Evolutionary conservation across 2,113 vertebrate species (phyloP), one percentile per base, ranked within the genome.

Genomic region (Eubucco bourcierii): DNA sequence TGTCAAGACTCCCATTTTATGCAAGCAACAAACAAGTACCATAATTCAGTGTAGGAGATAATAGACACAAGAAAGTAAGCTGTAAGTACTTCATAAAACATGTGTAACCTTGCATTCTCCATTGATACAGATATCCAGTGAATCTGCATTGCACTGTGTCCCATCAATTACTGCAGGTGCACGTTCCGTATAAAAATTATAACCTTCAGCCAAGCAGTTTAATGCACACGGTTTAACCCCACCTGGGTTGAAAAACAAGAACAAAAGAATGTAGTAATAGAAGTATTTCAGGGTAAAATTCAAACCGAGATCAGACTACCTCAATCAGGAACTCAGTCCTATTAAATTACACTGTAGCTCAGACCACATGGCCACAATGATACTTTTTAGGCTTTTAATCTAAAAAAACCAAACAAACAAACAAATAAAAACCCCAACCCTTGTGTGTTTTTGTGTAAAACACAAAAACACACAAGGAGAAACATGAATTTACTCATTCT

Each of bases 141-240:
- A 99, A 97, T 99, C 99, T 7, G 98, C 98, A 96, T 99, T 99
- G 97, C 99, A 99, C 47, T 98, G 98, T 75, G 99, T 99, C 79
- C 99, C 99, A 85, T 99, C 99, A 74, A 99, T 99, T 88, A 99
- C 99, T 6, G 99, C 99, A 64, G 99, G 99, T 76, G 99, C 98
- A 89, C 99, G 98, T 97, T 99, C 99, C 13, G 99, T 99, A 97
- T 99, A 99, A 98, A 99, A 99, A 97, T 99, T 99, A 80, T 99
- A 99, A 84, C 99, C 99, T 97, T 99, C 99, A 44, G 99, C 99
- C 98, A 99, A 97, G 97, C 99, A 99, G 98, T 99, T 99, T 77
- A 99, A 97, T 12, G 99, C 99, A 95, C 99, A 99, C 23, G 98
- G 98, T 96, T 99, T 99, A 89, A 99, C 99, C 37, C 99, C 99